phyloP scores from a whole-genome alignment of 2,797 vertebrate genomes.

The Macropus fuliginosus region DNA sequence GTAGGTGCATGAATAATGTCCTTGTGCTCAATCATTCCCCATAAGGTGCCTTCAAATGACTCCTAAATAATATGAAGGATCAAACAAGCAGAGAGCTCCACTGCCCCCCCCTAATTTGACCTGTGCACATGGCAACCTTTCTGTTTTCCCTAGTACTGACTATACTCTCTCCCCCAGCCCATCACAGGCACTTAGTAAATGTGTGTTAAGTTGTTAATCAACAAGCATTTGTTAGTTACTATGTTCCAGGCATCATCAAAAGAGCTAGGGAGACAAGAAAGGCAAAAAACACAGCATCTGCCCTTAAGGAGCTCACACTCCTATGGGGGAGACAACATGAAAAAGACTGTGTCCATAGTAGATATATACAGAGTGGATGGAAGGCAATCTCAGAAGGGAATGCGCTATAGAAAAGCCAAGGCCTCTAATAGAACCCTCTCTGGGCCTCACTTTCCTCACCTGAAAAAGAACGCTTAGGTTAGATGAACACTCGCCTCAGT shows the following conservation, averaged over 20 bases:
- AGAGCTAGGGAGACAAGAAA: not conserved
- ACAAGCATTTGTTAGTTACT: not conserved
- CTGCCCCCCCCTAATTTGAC: not conserved
- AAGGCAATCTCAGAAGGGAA: not conserved
- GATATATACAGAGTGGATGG: not conserved
- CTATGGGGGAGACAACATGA: not conserved
- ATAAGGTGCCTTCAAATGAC: constrained; percentile 46
- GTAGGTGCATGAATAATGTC: constrained; percentile 66
- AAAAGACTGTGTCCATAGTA: not conserved
- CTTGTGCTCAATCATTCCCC: constrained; percentile 59
- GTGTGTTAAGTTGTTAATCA: not conserved
- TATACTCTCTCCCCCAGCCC: not conserved
- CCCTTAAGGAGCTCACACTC: not conserved
- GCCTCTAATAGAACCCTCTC: not conserved
- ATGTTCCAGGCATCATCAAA: not conserved
- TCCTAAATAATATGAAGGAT: constrained; percentile 58
- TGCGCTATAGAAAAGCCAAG: not conserved
- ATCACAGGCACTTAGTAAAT: not conserved
- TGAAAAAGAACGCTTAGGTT: not conserved
- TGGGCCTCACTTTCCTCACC: not conserved
- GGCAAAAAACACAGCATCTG: not conserved
- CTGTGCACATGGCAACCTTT: not conserved
- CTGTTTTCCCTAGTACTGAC: not conserved
- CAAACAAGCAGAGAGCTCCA: not conserved
- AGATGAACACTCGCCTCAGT: not conserved